phyloP scores from a whole-genome alignment of 2,113 vertebrate species.

The Gobius niger region DNA sequence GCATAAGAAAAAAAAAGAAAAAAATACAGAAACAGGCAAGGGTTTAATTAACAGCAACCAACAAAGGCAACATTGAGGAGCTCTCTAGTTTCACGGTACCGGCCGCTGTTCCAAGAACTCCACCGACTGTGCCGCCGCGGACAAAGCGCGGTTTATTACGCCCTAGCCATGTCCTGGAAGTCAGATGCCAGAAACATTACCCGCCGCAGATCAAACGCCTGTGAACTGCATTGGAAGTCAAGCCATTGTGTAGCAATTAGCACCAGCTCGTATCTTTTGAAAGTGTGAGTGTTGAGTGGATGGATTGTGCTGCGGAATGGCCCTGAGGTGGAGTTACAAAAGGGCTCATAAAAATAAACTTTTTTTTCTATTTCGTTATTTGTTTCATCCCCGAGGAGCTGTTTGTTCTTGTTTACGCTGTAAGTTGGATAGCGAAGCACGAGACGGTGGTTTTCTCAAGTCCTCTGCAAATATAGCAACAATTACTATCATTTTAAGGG shows the following conservation, averaged over 20 bases:
- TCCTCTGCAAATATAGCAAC: no score
- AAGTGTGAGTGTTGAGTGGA: slow-evolving; percentile 2
- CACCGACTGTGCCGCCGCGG: slow-evolving; percentile 36
- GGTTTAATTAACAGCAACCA: slow-evolving; percentile 64
- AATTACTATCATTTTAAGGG: no score
- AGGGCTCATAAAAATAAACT: background rate
- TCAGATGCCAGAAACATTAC: slow-evolving; percentile 24
- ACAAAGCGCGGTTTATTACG: slow-evolving; percentile 32
- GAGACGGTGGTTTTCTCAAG: no score
- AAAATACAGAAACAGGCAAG: slow-evolving; percentile 25
- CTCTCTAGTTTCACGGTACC: slow-evolving; percentile 37
- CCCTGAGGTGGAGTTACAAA: background rate
- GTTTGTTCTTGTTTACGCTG: slow-evolving; percentile 32
- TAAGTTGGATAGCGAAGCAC: background rate
- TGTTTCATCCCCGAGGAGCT: background rate
- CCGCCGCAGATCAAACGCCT: slow-evolving; percentile 10
- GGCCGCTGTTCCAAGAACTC: slow-evolving; percentile 57
- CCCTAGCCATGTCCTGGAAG: slow-evolving; percentile 25
- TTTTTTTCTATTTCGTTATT: background rate
- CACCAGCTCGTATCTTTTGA: background rate
- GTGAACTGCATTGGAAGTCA: slow-evolving; percentile 11
- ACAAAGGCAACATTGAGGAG: slow-evolving; percentile 67
- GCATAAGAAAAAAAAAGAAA: slow-evolving; percentile 23
- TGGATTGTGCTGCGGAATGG: background rate
- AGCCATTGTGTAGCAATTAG: slow-evolving; percentile 22